Percentiles rank a stretch among this genome's conserved stretches.
Evolutionary conservation across 2,113 vertebrate genomes (phyloP).

Genomic region (Vombatus ursinus): DNA sequence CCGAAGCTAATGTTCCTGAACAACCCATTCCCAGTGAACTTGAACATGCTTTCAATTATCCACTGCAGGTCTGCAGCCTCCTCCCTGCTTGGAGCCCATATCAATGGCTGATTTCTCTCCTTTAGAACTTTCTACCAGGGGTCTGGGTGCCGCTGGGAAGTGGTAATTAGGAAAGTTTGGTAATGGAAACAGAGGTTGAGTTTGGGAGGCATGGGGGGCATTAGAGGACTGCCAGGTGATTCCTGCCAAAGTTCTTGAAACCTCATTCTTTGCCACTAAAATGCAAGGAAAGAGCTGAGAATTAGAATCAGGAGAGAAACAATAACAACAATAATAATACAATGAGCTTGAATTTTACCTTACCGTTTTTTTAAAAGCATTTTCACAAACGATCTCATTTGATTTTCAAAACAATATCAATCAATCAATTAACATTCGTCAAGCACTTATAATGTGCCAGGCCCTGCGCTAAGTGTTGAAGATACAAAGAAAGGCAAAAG

Average conservation of each 20-base stretch:
- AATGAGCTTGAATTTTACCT: background rate
- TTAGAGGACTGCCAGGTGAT: background rate
- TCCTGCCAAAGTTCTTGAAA: background rate
- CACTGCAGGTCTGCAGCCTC: slow-evolving; percentile 32
- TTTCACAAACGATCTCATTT: background rate
- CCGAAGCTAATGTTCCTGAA: slow-evolving; percentile 73
- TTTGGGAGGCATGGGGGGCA: background rate
- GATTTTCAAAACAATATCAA: background rate
- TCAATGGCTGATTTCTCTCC: slow-evolving; percentile 34
- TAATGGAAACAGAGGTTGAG: slow-evolving; percentile 16
- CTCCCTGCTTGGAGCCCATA: slow-evolving; percentile 56
- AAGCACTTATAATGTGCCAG: background rate
- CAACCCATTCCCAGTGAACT: slow-evolving; percentile 57
- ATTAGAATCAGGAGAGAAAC: background rate
- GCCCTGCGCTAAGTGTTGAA: background rate
- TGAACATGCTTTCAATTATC: slow-evolving; percentile 56
- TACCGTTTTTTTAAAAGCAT: background rate
- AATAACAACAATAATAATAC: background rate
- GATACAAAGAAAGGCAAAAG: background rate
- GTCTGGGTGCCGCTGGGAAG: background rate
- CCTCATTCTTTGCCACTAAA: background rate
- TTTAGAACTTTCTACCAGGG: slow-evolving; percentile 25
- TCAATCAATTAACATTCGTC: background rate
- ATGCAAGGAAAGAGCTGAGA: background rate
- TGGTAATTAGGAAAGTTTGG: slow-evolving; percentile 59